Evolutionary conservation across 2,888 invertebrate species (phyloP).

Genomic region (Imbricaverruca yamaguchii): DNA sequence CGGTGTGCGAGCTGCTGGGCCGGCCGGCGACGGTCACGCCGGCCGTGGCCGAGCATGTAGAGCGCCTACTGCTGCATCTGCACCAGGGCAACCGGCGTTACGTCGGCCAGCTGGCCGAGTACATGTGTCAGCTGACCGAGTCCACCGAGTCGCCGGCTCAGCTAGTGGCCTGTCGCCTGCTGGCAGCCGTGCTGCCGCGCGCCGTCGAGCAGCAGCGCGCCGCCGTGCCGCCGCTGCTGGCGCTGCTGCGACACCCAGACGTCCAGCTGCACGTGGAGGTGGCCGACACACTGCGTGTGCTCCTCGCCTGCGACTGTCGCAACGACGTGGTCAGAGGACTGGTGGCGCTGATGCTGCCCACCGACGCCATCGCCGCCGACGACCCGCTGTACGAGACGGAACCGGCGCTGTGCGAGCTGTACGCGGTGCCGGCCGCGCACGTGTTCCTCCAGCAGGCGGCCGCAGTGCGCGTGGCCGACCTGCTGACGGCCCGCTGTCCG

Average conservation of each 20-base stretch:
- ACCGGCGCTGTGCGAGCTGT: not conserved
- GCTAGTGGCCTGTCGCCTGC: constrained; percentile 10
- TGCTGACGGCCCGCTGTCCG: not conserved
- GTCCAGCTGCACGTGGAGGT: not conserved
- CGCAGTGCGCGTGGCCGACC: not conserved
- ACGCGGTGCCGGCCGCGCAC: not conserved
- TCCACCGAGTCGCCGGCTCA: not conserved
- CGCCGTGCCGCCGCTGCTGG: not conserved
- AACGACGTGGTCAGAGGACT: not conserved
- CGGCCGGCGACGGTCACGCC: not conserved
- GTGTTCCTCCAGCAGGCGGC: constrained; percentile 7
- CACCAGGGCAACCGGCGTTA: not conserved
- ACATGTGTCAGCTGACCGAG: constrained; percentile 3
- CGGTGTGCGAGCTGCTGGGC: constrained; percentile 4
- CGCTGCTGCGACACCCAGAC: constrained; percentile 4
- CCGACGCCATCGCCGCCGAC: not conserved
- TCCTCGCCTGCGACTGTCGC: not conserved
- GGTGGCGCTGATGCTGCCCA: not conserved
- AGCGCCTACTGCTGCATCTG: not conserved
- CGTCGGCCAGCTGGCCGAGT: not conserved
- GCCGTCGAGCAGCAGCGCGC: not conserved
- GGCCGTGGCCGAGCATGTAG: not conserved
- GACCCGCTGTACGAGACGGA: constrained; percentile 7
- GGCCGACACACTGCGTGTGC: not conserved
- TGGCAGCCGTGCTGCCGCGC: not conserved